phyloP scores from a whole-genome alignment of 2,888 invertebrate species.

The Amaurobius ferox region DNA sequence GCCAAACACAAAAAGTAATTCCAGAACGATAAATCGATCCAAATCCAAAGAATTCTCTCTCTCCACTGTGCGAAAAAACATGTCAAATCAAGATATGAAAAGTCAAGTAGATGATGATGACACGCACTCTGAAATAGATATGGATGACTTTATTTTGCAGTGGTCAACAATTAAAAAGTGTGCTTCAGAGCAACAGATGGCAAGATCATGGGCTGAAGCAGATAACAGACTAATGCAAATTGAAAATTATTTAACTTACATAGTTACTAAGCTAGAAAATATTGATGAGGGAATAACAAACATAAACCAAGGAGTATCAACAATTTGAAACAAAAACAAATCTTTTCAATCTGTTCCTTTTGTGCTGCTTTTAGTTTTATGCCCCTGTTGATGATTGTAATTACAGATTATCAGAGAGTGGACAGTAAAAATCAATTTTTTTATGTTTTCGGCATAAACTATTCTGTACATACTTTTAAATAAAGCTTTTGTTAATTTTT shows the following conservation, averaged over 20 bases:
- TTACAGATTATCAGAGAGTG: no score
- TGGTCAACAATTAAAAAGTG: constrained; percentile 59
- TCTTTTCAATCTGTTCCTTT: no score
- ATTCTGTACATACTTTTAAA: no score
- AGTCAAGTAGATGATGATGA: constrained; percentile 38
- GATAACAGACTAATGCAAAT: constrained; percentile 55
- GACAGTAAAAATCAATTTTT: no score
- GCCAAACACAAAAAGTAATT: constrained; percentile 11
- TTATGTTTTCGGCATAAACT: no score
- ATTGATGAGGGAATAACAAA: constrained; percentile 47
- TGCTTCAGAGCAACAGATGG: constrained; percentile 49
- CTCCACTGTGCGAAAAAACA: constrained; percentile 6
- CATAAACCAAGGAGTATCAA: constrained; percentile 31
- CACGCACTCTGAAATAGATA: constrained; percentile 30
- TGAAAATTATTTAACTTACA: constrained; percentile 57
- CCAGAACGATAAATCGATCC: constrained; percentile 19
- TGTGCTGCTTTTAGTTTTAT: no score
- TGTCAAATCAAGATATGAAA: constrained; percentile 24
- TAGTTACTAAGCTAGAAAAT: constrained; percentile 55
- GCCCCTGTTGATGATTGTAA: no score
- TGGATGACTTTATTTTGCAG: constrained; percentile 55
- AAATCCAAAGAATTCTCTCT: constrained; percentile 36
- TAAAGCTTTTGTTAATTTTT: no score
- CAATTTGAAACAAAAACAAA: no score
- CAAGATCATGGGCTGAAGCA: constrained; percentile 51